Conservation (phyloP, 1,140 invertebrate species). For the Pygmarrhopalites habei region DNA sequence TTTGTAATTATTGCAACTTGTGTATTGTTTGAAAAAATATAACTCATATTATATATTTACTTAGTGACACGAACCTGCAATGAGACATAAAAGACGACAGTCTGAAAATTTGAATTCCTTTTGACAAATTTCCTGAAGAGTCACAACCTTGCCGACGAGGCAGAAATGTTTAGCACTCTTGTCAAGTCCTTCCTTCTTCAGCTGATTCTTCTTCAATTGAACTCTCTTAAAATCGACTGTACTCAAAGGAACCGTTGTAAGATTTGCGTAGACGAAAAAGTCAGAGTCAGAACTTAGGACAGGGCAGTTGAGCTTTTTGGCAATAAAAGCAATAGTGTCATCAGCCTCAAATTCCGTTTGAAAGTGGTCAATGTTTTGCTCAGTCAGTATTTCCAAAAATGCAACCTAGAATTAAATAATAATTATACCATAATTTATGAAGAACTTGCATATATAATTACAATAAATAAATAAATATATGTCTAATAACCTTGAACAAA, state of each 20-base stretch:
- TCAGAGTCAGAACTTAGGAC: slow-evolving; percentile 51
- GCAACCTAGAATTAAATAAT: slow-evolving; percentile 42
- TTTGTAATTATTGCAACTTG: too few species aligned
- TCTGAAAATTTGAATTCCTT: slow-evolving; percentile 25
- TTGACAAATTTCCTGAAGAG: slow-evolving; percentile 10
- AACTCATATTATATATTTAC: too few species aligned
- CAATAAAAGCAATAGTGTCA: slow-evolving; percentile 47
- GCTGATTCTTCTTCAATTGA: slow-evolving; percentile 8
- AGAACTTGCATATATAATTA: neutral
- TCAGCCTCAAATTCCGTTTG: slow-evolving; percentile 51
- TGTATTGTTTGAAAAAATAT: too few species aligned
- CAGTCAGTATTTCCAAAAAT: slow-evolving; percentile 43
- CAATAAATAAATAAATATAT: neutral
- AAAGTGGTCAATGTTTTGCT: slow-evolving; percentile 44
- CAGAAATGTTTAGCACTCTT: neutral
- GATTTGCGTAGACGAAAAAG: slow-evolving; percentile 47
- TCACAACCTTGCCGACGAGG: slow-evolving; percentile 8
- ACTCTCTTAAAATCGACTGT: slow-evolving; percentile 40
- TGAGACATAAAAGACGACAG: slow-evolving; percentile 17
- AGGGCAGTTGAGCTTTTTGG: slow-evolving; percentile 48
- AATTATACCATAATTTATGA: slow-evolving; percentile 2
- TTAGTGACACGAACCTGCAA: too few species aligned
- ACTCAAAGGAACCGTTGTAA: slow-evolving; percentile 47
- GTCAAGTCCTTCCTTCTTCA: neutral
- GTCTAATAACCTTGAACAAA: slow-evolving; percentile 13